Evolutionary conservation across 2,888 invertebrate species (phyloP).

Genomic region (Pilophorus perplexus): DNA sequence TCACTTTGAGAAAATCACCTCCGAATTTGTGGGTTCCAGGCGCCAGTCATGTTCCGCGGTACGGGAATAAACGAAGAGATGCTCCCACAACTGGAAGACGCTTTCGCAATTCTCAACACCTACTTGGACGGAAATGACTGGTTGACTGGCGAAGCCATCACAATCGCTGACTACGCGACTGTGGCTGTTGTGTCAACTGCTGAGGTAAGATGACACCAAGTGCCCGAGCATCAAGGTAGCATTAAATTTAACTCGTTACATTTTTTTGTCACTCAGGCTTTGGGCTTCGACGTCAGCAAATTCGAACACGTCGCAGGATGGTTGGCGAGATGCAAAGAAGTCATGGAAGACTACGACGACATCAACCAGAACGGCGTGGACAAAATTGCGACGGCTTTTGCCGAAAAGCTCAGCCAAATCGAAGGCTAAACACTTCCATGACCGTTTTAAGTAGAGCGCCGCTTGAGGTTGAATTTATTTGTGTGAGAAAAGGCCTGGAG

Average conservation of each 20-base stretch:
- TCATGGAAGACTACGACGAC: slow-evolving; percentile 56
- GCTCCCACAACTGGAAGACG: slow-evolving; percentile 65
- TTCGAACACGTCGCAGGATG: slow-evolving; percentile 67
- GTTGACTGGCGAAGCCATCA: slow-evolving; percentile 68
- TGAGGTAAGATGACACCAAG: slow-evolving; percentile 59
- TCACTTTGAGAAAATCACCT: too few relatives aligned
- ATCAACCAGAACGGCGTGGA: slow-evolving; percentile 50
- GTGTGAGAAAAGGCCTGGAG: too few relatives aligned
- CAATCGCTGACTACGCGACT: slow-evolving; percentile 73
- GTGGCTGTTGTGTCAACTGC: slow-evolving; percentile 67
- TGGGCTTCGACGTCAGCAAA: slow-evolving; percentile 64
- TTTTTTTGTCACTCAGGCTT: slow-evolving; percentile 49
- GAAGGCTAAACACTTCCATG: slow-evolving; percentile 38
- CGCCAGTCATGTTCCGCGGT: slow-evolving; percentile 62
- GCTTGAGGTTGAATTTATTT: too few relatives aligned
- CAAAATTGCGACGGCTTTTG: slow-evolving; percentile 16
- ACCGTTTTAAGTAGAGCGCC: too few relatives aligned
- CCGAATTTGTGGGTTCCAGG: slow-evolving; percentile 52
- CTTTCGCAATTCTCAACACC: slow-evolving; percentile 66
- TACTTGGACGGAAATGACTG: slow-evolving; percentile 70
- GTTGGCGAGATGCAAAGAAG: slow-evolving; percentile 58
- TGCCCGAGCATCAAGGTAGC: too few relatives aligned
- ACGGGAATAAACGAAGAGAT: slow-evolving; percentile 65
- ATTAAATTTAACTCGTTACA: too few relatives aligned
- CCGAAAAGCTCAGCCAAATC: slow-evolving; percentile 41